phyloP scores from a whole-genome alignment of 2,888 invertebrate species.

The Prenolepis imparis region DNA sequence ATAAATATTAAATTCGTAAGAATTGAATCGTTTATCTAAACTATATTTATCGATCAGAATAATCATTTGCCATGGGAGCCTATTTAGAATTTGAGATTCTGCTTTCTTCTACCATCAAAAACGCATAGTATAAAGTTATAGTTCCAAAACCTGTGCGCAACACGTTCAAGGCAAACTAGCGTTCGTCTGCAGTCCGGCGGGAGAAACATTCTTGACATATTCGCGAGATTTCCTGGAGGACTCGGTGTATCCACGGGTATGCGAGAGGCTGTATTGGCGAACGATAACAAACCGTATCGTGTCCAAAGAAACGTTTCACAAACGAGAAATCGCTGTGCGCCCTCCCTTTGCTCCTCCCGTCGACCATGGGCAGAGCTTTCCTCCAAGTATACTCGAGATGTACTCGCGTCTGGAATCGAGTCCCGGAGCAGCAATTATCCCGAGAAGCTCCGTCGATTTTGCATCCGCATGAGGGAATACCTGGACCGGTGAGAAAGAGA shows the following conservation, averaged over 20 bases:
- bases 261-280: conserved; percentile 49
- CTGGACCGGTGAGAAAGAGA: conserved; percentile 49
- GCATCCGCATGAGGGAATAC: conserved; percentile 75
- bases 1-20: not conserved
- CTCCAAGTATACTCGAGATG: conserved; percentile 69
- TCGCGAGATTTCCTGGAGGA: conserved; percentile 43
- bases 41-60: not conserved
- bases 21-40: not conserved
- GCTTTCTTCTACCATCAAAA: not conserved
- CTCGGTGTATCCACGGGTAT: conserved; percentile 27
- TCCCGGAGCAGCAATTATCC: conserved; percentile 79
- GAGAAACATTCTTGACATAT: conserved; percentile 41
- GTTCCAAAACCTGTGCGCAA: not conserved
- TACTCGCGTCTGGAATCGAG: conserved; percentile 74
- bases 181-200: conserved; percentile 15
- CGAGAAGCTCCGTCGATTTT: conserved; percentile 75
- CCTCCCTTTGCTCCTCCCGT: conserved; percentile 32
- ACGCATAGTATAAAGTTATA: not conserved
- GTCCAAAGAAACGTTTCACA: conserved; percentile 62
- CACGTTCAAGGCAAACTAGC: conserved; percentile 19
- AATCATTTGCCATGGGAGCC: not conserved
- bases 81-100: not conserved
- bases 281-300: conserved; percentile 68
- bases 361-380: conserved; percentile 67
- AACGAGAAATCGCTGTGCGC: conserved; percentile 69